Conservation (phyloP, 2,797 vertebrate species). For the Myotis planiceps region DNA sequence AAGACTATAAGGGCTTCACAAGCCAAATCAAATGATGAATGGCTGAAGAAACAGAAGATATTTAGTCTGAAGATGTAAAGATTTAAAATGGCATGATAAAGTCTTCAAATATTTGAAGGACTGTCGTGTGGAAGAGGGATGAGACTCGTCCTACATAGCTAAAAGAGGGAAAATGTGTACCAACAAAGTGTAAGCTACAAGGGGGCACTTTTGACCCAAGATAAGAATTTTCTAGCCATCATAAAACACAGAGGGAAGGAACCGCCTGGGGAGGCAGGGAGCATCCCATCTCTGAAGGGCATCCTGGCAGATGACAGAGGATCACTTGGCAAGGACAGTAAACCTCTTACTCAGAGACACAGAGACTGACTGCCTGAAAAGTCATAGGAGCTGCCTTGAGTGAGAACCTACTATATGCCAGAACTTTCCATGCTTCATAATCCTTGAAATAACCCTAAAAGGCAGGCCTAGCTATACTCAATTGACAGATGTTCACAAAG, state of each 20-base stretch:
- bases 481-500: neutral
- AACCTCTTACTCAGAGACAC: neutral
- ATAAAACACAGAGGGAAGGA: neutral
- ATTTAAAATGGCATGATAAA: neutral
- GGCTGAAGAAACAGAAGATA: neutral
- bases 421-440: neutral
- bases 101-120: neutral
- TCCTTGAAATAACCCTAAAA: constrained; percentile 4
- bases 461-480: neutral
- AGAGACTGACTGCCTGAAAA: neutral
- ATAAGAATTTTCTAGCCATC: neutral
- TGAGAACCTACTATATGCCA: neutral
- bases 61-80: neutral
- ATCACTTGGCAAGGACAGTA: neutral
- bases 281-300: neutral
- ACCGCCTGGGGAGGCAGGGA: neutral
- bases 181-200: neutral
- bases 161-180: neutral
- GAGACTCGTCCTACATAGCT: neutral
- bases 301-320: neutral
- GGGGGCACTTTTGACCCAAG: neutral
- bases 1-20: neutral
- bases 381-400: neutral
- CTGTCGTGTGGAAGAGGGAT: neutral
- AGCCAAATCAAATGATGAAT: neutral